A percentile compares a stretch with the other conserved stretches of the same genome.
Conservation (phyloP, 2,113 vertebrate species). For the Serilophus lunatus region DNA sequence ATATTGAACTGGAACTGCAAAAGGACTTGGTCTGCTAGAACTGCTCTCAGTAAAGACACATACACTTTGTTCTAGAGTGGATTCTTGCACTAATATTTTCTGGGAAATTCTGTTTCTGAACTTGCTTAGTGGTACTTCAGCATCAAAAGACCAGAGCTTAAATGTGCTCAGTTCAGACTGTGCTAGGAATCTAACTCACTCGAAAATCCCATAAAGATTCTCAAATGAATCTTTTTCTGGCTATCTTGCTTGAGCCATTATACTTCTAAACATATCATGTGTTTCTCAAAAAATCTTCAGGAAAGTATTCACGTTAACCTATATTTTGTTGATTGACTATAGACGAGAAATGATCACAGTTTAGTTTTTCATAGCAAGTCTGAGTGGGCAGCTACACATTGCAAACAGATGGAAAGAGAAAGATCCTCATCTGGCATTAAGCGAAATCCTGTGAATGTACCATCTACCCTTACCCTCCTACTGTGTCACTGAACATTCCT, state of each 20-base stretch:
- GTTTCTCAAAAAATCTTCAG: neutral
- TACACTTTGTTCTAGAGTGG: neutral
- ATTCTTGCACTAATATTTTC: neutral
- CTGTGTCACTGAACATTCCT: neutral
- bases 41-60: neutral
- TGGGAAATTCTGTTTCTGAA: neutral
- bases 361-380: neutral
- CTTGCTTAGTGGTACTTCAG: neutral
- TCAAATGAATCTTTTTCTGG: neutral
- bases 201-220: accelerated
- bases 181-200: neutral
- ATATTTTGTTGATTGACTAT: neutral
- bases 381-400: neutral
- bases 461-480: neutral
- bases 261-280: neutral
- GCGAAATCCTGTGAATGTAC: accelerated
- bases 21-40: neutral
- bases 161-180: neutral
- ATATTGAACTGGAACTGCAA: neutral
- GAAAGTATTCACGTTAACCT: neutral
- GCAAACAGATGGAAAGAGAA: neutral
- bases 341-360: neutral
- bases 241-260: neutral
- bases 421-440: neutral
- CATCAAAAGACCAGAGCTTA: neutral